Percentiles rank a stretch among this genome's conserved stretches.
phyloP scores from a whole-genome alignment of 2,113 vertebrate species.

The Percina caprodes region DNA sequence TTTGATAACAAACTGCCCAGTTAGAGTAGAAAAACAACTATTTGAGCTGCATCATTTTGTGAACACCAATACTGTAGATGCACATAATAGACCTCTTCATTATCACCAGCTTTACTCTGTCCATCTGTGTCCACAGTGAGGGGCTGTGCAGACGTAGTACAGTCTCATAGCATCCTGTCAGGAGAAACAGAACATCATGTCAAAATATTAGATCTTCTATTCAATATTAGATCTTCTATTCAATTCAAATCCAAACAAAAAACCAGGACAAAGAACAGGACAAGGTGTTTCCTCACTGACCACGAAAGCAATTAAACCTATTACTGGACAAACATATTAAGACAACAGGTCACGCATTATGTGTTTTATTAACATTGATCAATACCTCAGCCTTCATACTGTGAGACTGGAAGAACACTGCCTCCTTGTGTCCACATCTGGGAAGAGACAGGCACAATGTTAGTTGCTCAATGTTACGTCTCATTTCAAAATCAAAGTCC shows the following conservation, averaged over 20 bases:
- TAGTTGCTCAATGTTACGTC: not conserved
- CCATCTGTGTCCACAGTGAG: conserved; percentile 95
- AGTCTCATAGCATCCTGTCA: conserved; percentile 93
- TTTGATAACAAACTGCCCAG: conserved; percentile 7
- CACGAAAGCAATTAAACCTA: not conserved
- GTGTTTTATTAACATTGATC: not conserved
- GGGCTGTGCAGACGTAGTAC: conserved; percentile 95
- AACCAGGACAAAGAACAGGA: not conserved
- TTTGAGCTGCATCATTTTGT: not conserved
- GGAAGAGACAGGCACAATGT: conserved; percentile 36
- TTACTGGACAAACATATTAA: not conserved
- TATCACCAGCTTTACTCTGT: conserved; percentile 86
- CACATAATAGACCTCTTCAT: conserved; percentile 14
- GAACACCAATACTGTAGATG: conserved; percentile 10
- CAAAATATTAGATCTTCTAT: not conserved
- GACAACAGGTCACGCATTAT: not conserved
- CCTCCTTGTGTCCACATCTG: conserved; percentile 96
- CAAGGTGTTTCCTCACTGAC: not conserved
- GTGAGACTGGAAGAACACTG: conserved; percentile 96
- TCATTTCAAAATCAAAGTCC: not conserved
- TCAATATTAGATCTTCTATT: too few species aligned
- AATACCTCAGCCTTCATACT: conserved; percentile 94
- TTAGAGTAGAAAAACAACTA: not conserved
- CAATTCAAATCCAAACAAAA: not conserved
- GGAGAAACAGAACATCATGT: not conserved